Evolutionary conservation across 1,140 invertebrate species (phyloP).

Genomic region (Heliothis virescens): DNA sequence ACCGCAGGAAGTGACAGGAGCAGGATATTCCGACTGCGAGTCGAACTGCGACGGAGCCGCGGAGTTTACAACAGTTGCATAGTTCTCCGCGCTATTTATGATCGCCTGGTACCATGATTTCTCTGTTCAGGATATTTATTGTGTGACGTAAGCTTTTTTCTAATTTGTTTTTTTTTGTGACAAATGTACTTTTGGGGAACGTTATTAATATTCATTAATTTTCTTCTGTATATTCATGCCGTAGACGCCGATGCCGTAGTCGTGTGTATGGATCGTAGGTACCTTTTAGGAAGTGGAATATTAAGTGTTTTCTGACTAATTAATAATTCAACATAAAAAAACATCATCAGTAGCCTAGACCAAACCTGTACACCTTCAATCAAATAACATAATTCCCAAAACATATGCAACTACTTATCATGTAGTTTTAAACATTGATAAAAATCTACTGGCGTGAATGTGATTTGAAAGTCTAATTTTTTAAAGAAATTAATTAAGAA

Average conservation of each 20-base stretch:
- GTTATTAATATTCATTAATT: no score
- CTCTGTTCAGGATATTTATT: conserved; percentile 12
- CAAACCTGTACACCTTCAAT: no score
- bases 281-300: no score
- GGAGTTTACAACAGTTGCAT: conserved; percentile 58
- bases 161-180: neutral
- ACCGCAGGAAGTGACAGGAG: conserved; percentile 66
- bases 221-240: no score
- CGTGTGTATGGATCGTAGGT: no score
- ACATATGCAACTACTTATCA: neutral
- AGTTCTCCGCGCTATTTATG: conserved; percentile 51
- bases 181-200: neutral
- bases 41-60: conserved; percentile 61
- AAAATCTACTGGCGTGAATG: conserved; percentile 17
- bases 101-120: conserved; percentile 37
- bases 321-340: no score
- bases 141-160: neutral
- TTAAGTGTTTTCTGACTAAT: no score
- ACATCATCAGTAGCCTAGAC: no score
- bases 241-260: no score
- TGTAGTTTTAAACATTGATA: conserved; percentile 25
- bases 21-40: conserved; percentile 65
- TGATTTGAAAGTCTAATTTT: conserved; percentile 39
- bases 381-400: neutral
- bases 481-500: conserved; percentile 33